phyloP scores from a whole-genome alignment of 1,140 invertebrate species.

The Heliconius congener region DNA sequence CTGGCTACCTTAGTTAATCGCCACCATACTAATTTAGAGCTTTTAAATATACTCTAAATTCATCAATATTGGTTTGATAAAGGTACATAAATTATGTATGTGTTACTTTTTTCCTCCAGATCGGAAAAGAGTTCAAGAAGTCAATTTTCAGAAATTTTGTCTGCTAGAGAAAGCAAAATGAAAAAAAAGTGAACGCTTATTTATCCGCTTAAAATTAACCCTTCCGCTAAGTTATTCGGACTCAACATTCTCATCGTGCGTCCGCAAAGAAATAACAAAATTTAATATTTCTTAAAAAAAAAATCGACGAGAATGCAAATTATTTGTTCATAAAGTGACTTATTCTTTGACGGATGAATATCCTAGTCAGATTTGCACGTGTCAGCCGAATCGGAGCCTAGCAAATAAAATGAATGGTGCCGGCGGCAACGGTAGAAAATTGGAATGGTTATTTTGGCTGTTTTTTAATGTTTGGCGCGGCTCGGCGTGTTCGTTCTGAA shows the following conservation, averaged over 20 bases:
- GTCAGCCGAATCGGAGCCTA: conserved; percentile 68
- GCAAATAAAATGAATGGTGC: conserved; percentile 75
- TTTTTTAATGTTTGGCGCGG: conserved; percentile 77
- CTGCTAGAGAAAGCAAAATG: too few relatives aligned
- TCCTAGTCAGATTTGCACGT: conserved; percentile 48
- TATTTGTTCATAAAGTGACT: conserved; percentile 9
- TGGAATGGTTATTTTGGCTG: conserved; percentile 78
- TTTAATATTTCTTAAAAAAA: not conserved
- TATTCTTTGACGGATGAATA: conserved; percentile 14
- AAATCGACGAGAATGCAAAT: not conserved
- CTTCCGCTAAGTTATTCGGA: not conserved
- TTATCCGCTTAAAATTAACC: not conserved
- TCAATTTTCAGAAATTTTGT: too few relatives aligned
- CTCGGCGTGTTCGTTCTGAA: conserved; percentile 49
- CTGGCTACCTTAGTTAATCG: too few relatives aligned
- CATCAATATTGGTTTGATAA: too few relatives aligned
- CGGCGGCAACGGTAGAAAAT: conserved; percentile 77
- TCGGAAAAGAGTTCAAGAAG: too few relatives aligned
- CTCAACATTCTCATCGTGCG: not conserved
- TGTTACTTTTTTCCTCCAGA: too few relatives aligned
- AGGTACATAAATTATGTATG: too few relatives aligned
- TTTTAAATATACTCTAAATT: too few relatives aligned
- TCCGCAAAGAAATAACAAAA: not conserved
- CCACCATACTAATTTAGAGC: too few relatives aligned
- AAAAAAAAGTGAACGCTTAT: not conserved